Base-by-base conservation (phyloP, 2,113 vertebrate genomes). In the Rhea pennata region DNA sequence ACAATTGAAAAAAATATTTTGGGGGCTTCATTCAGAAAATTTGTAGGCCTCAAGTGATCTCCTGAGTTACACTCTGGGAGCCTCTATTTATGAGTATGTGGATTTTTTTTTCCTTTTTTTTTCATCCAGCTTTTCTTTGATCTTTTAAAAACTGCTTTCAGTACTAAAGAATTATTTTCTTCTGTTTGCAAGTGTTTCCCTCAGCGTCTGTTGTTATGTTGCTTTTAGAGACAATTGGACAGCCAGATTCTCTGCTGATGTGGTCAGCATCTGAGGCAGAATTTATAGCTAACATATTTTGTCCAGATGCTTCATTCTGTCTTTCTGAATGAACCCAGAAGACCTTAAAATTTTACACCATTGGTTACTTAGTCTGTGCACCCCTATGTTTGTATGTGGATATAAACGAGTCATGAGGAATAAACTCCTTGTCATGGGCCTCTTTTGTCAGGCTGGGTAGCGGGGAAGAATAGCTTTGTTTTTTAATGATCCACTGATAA, bases 111-210 rank as follows among this genome's bases (percentile, higher is more conserved):
- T 2, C 2, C 31, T 2, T 64, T 75, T 84, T 84, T 92, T 74
- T 78, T 91, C 10, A 6, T 61, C 67, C 17, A 1, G 3, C 40
- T 71, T 9, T 83, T 78, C 70, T 74, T 88, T 40, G 7, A 73
- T 48, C 44, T 78, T 92, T 51, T 44, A 85, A 86, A 90, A 76
- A 39, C 9, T 82, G 80, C 12, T 87, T 85, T 78, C 31, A 22
- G 10, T 76, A 39, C 44, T 61, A 74, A 65, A 66, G n/a, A 83
- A 27, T 50, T 90, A 20, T 61, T 91, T 86, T 81, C 31, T 59
- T 92, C 33, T 19, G 13, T 84, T 92, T 90, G 22, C 42, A 85
- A 90, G 93, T 88, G 40, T 67, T 94, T 91, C 3, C 14, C 80
- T 77, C 80, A 88, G 21, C 69, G 61, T 90, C 67, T 44, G 33